Percentiles rank a stretch among this genome's conserved stretches.
These are phyloP conservation scores for Hormaphis cornu DNA, from an alignment of 1,140 invertebrate species.

Conservation along the genomic window DNA sequence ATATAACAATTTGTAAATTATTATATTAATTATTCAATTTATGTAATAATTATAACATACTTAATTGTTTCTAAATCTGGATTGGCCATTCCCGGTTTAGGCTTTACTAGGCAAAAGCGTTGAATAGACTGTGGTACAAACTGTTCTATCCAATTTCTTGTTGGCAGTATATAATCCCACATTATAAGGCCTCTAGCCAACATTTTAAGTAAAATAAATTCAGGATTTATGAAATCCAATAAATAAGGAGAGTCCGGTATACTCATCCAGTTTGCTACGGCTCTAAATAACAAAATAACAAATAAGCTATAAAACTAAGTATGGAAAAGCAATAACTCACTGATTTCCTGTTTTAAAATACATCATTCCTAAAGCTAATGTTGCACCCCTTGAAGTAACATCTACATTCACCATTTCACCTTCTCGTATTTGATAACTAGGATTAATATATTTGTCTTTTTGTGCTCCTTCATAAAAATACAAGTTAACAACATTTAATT, in stretches of 20 bases:
- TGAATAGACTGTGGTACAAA: conserved; percentile 69
- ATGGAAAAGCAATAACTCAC: conserved; percentile 39
- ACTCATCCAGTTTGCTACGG: conserved; percentile 87
- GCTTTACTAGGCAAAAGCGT: conserved; percentile 60
- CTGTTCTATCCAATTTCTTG: conserved; percentile 71
- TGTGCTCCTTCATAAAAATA: conserved; percentile 50
- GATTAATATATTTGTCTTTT: conserved; percentile 77
- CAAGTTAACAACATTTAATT: not conserved
- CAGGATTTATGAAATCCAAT: conserved; percentile 85
- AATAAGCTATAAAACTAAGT: too few species aligned
- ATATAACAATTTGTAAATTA: too few species aligned
- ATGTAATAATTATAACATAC: conserved; percentile 43
- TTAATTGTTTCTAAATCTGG: conserved; percentile 93
- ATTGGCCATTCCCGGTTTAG: conserved; percentile 51
- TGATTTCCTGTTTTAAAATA: conserved; percentile 76
- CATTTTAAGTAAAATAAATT: conserved; percentile 77
- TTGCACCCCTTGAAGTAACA: conserved; percentile 91
- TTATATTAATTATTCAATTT: not conserved
- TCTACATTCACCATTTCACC: conserved; percentile 91
- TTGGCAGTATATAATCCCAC: conserved; percentile 76
- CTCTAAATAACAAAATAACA: conserved; percentile 45
- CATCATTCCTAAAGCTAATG: conserved; percentile 85
- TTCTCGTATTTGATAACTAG: conserved; percentile 74
- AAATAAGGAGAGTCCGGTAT: conserved; percentile 83
- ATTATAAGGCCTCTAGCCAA: conserved; percentile 66